Conservation (phyloP, 2,797 vertebrate genomes). For the Alauda arvensis region DNA sequence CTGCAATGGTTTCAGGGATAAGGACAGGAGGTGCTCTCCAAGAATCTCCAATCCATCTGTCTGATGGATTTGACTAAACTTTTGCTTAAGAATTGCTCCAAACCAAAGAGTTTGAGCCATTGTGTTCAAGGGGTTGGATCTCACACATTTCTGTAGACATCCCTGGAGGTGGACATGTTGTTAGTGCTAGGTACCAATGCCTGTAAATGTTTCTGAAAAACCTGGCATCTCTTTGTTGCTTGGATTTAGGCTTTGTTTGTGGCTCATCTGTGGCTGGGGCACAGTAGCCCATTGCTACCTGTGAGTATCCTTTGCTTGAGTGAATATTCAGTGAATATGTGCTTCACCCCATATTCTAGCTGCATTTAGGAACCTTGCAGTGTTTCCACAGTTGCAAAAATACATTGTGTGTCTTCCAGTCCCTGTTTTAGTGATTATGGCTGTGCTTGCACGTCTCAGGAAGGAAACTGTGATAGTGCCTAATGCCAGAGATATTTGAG, state of each 20-base stretch:
- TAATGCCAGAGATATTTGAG: neutral
- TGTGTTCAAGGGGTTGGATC: fast-evolving
- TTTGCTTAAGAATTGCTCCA: neutral
- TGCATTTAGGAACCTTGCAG: neutral
- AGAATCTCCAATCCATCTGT: neutral
- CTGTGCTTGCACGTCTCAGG: neutral
- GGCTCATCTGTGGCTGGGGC: neutral
- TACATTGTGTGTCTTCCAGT: fast-evolving
- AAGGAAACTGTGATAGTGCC: neutral
- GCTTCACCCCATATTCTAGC: neutral
- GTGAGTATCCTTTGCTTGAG: neutral
- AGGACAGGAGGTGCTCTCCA: neutral
- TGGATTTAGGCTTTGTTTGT: neutral
- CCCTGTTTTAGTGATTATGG: neutral
- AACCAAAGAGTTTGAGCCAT: neutral
- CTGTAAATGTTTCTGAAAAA: neutral
- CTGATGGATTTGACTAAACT: neutral
- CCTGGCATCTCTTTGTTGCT: neutral
- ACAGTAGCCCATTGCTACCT: neutral
- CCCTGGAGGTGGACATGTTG: neutral
- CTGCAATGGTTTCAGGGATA: neutral
- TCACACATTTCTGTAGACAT: fast-evolving
- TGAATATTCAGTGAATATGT: too few relatives aligned
- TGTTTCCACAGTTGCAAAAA: neutral
- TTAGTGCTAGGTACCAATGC: neutral